These are phyloP conservation scores for Bimastos eiseni DNA, from an alignment of 2,888 invertebrate genomes.

Conservation along the genomic window DNA sequence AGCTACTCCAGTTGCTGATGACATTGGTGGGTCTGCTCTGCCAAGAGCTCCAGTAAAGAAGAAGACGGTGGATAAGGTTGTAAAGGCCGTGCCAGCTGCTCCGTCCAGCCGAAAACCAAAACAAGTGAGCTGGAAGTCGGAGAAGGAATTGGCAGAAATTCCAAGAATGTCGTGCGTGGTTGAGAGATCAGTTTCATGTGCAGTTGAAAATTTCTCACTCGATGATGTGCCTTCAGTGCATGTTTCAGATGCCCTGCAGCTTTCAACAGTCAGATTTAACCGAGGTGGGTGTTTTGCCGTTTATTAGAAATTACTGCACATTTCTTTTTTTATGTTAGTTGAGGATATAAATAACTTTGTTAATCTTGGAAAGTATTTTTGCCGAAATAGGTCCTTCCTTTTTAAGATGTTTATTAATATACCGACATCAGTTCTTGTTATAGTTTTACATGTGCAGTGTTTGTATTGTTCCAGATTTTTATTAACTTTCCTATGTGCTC, in stretches of 20 bases:
- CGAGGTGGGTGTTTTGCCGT: neutral
- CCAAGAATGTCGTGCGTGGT: neutral
- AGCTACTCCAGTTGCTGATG: conserved; percentile 2
- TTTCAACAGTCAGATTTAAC: neutral
- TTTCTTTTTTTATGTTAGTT: neutral
- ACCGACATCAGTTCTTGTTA: neutral
- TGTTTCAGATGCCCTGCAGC: neutral
- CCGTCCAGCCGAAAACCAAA: neutral
- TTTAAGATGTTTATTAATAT: neutral
- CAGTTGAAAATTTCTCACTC: neutral
- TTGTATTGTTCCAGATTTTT: neutral
- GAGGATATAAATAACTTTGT: no score
- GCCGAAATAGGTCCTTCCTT: neutral
- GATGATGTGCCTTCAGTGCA: neutral
- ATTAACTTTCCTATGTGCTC: neutral
- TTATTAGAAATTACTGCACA: neutral
- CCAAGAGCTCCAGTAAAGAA: neutral
- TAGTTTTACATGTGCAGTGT: neutral
- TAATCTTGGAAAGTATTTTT: neutral
- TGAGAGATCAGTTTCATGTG: neutral
- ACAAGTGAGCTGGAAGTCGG: neutral
- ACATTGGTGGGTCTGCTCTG: neutral
- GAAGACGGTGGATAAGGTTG: neutral
- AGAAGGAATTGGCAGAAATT: neutral
- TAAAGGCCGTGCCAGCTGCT: neutral